Base-by-base conservation (phyloP, 2,113 vertebrate genomes). In the Pelecanus crispus region DNA sequence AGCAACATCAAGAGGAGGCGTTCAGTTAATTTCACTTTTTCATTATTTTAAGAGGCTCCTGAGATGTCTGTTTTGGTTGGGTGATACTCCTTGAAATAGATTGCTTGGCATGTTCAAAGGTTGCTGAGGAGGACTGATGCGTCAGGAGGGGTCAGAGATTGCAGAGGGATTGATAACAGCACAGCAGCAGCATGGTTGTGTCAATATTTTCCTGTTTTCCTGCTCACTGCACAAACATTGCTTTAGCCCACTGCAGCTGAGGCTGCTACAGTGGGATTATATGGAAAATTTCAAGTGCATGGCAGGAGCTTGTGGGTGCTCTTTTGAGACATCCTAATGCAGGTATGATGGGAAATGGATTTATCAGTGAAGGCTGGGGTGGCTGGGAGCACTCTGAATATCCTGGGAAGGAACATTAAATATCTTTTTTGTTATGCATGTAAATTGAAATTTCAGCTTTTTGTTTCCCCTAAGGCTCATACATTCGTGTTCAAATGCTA, bases 181-280 rank as follows among this genome's bases (percentile, higher is more conserved):
- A 12, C 26, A 36, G 20, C 85, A 78, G 78, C 53, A 4, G 52
- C 3, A 25, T 0, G 5, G 19, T 47, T 97, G 58, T 96, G 97
- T 98, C 94, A 98, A 97, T 97, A 98, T 97, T 98, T 97, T 97
- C 90, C 88, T 82, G 65, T 92, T 90, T 95, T 95, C 91, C 93
- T 90, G 82, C 91, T 84, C 66, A 13, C 95, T 97, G 82, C 94
- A 95, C 96, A 98, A 97, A 97, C 87, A 96, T n/a, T 87, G 85
- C 86, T 92, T 96, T 92, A 97, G 90, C 83, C 68, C 92, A 65
- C 63, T 96, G 61, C 72, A 19, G 49, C 68, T 72, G 86, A 66
- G 49, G 53, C 87, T 86, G 66, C 65, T 71, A 36, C 62, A 77
- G 44, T 62, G 78, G 86, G 65, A 91, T 72, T 94, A 62, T 7